A percentile compares a stretch with the other conserved stretches of the same genome.
phyloP scores from a whole-genome alignment of 2,797 vertebrate genomes.

The Micrastur ruficollis region DNA sequence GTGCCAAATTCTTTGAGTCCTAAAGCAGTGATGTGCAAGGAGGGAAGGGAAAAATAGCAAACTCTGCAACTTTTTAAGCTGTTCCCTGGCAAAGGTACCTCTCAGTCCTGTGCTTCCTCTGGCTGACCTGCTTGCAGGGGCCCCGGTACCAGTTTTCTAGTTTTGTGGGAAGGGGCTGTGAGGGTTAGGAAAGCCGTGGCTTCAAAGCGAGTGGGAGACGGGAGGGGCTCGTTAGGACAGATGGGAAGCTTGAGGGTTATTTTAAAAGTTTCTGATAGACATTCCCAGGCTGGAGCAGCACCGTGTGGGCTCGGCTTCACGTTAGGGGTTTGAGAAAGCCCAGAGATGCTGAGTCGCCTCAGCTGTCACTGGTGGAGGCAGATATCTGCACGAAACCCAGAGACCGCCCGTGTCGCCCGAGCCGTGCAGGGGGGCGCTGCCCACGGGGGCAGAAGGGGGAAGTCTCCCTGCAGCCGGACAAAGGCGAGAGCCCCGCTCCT shows the following conservation, averaged over 20 bases:
- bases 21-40: background rate
- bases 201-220: background rate
- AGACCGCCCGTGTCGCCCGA: background rate
- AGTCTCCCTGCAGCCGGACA: background rate
- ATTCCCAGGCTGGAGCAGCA: background rate
- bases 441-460: fast-evolving
- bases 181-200: background rate
- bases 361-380: background rate
- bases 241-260: background rate
- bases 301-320: background rate
- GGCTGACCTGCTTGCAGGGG: fast-evolving
- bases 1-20: background rate
- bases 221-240: fast-evolving
- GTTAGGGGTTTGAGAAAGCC: background rate
- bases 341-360: background rate
- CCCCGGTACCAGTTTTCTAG: fast-evolving
- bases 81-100: fast-evolving
- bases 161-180: background rate
- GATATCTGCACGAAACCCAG: no score
- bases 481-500: fast-evolving
- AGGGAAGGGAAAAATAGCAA: background rate
- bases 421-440: background rate
- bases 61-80: background rate
- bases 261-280: background rate
- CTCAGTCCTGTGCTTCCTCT: background rate